Conservation (phyloP, 2,797 vertebrate species). For the Neoniphon sammara region DNA sequence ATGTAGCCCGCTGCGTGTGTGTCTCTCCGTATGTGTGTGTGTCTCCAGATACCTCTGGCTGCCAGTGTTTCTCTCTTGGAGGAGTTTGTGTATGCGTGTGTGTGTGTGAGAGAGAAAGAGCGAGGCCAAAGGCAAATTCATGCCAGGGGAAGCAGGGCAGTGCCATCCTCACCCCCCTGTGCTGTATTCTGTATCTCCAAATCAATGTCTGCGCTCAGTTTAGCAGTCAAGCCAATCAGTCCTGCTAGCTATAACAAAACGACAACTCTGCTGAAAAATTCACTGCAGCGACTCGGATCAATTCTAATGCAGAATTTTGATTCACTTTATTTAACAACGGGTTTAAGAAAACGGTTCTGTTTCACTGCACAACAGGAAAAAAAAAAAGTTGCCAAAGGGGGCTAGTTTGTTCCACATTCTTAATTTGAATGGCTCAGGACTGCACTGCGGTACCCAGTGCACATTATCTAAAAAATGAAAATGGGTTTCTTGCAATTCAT, state of each 20-base stretch:
- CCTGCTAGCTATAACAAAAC: constrained; percentile 50
- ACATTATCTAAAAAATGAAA: neutral
- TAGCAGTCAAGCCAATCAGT: constrained; percentile 63
- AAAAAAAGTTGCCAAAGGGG: constrained; percentile 15
- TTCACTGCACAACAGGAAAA: constrained; percentile 26
- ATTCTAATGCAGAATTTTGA: constrained; percentile 44
- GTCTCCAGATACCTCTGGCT: constrained; percentile 66
- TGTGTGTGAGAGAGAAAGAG: neutral
- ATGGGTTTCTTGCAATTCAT: neutral
- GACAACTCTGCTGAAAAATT: constrained; percentile 38
- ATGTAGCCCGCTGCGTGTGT: constrained; percentile 62
- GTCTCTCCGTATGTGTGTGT: constrained; percentile 15
- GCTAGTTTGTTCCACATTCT: constrained; percentile 3
- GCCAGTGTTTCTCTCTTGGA: constrained; percentile 58
- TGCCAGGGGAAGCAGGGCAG: constrained; percentile 66
- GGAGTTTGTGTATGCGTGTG: constrained; percentile 27
- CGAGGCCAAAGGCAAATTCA: constrained; percentile 53
- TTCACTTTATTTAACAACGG: constrained; percentile 24
- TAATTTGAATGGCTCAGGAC: neutral
- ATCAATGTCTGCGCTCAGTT: constrained; percentile 68
- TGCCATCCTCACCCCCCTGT: constrained; percentile 45
- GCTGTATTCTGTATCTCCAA: constrained; percentile 55
- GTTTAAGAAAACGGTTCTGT: constrained; percentile 16
- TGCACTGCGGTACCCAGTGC: constrained; percentile 4
- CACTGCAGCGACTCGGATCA: constrained; percentile 51